A percentile compares a stretch with the other conserved stretches of the same genome.
phyloP scores from a whole-genome alignment of 2,797 vertebrate genomes.

The Platyrinchus mystaceus region DNA sequence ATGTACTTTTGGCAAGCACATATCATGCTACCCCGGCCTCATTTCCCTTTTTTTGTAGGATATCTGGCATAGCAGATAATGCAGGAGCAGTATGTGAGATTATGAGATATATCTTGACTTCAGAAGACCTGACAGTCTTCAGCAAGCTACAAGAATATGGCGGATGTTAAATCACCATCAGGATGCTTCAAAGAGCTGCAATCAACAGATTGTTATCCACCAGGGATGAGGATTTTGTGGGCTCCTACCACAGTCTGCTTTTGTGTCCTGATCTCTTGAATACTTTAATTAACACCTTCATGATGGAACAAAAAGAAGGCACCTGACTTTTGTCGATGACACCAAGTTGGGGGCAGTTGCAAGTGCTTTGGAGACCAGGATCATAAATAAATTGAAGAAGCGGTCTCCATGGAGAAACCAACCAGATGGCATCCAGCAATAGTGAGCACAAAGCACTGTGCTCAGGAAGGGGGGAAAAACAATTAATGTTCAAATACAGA shows the following conservation, averaged over 20 bases:
- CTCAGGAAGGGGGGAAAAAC: neutral
- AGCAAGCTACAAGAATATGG: neutral
- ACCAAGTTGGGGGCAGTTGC: neutral
- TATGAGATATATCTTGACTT: neutral
- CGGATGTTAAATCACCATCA: neutral
- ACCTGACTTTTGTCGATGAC: neutral
- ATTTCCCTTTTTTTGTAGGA: neutral
- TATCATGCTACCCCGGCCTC: neutral
- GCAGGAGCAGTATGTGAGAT: neutral
- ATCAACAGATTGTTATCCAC: neutral
- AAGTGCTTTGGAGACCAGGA: neutral
- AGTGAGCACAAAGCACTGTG: rapidly evolving
- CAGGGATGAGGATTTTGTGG: neutral
- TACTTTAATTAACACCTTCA: constrained; percentile 6
- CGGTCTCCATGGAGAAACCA: constrained; percentile 1
- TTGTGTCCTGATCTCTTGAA: neutral
- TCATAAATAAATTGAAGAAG: neutral
- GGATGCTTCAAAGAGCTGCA: neutral
- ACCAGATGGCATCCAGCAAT: neutral
- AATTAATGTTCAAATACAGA: neutral
- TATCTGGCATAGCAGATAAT: neutral
- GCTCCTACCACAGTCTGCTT: neutral
- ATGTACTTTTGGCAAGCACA: neutral
- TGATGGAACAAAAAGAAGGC: neutral
- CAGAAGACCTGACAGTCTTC: neutral